Evolutionary conservation across 2,888 invertebrate genomes (phyloP), one percentile per base, ranked within the genome.

Genomic region (Dinocampus coccinellae): DNA sequence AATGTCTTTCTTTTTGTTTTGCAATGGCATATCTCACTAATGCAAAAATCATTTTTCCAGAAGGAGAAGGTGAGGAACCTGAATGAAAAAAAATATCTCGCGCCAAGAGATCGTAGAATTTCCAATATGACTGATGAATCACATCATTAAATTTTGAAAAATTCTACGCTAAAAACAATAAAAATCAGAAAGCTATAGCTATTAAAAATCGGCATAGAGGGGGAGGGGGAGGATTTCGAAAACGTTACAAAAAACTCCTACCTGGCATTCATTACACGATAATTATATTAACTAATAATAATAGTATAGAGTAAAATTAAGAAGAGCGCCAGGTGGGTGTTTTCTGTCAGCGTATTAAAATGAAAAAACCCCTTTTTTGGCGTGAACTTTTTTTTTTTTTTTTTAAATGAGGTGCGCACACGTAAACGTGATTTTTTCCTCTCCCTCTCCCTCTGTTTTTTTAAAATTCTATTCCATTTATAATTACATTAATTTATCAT

Each of bases 51-150:
- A 16, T 47, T 16, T 26, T 78, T 76, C 6, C 73, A 80, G 80
- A 81, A 67, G 83, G 73, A 3, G 82, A 82, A 10, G 84, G 81
- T 4, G 83, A 84, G 26, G 84, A 84, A 70, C 83, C 83, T 11
- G 84, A 83, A 80, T 82, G 81, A 78, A 75, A 69, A 78, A 75
- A 69, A 72, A 68, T 62, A 29, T 47, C 22, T 62, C 16, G 69
- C 34, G 53, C 29, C 52, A 39, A 64, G 61, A 64, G 24, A 69
- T 62, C 20, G 20, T 65, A 64, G 39, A 36, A 63, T 60, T 61
- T 36, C 60, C 47, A 34, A n/a, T 26, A 36, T 42, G 60, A 36
- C 47, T 36, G 53, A 42, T 39, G 16, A 68, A 24, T n/a, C n/a
- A 36, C 61, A 67, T 53, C 22, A 70, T 20, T 47, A 11, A 65